Evolutionary conservation across 1,140 invertebrate genomes (phyloP), one percentile per base, ranked within the genome.

Genomic region (Centruroides vittatus): DNA sequence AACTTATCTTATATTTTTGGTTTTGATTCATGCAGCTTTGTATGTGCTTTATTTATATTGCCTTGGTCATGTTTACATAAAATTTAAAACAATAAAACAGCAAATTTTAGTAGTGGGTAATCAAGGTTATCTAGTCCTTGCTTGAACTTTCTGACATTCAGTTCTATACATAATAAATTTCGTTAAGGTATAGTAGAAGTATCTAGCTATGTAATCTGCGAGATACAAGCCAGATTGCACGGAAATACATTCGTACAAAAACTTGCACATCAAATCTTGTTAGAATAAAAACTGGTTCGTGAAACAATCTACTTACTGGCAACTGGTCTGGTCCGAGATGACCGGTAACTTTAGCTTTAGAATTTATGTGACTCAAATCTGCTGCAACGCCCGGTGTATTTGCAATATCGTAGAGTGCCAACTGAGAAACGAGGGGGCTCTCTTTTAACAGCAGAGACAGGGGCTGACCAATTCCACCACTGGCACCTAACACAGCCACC

Each of bases 401-500:
- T 0, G 93, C 92, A 74, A 99, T 88, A 80, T 99, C 96, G 70
- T 95, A 99, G 3, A 99, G 78, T 1, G 85, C 82, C 61, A 98
- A 78, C 68, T 89, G 81, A 12, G 82, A 84, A 13, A 98, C 81
- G 50, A 89, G 73, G 54, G 89, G 84, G 63, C 86, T 91, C 68
- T 89, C 81, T 77, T 99, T 99, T 59, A 99, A 74, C n/a, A 99
- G 80, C 50, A 99, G 78, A 9, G 93, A 91, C 67, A 99, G 75
- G 7, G 96, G 96, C 76, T 99, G 97, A 1, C 96, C 97, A 75
- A 99, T 99, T 55, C 96, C 96, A 65, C 96, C 97, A 70, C 85
- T 83, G 3, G 95, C 97, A 59, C 97, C 97, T 73, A 93, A 82
- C 52, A 99, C 92, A 60, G 93, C 87, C 23, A 99, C 96, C 81